A percentile compares a stretch with the other conserved stretches of the same genome.
phyloP scores from a whole-genome alignment of 2,888 invertebrate species.

The Harmothoe impar region DNA sequence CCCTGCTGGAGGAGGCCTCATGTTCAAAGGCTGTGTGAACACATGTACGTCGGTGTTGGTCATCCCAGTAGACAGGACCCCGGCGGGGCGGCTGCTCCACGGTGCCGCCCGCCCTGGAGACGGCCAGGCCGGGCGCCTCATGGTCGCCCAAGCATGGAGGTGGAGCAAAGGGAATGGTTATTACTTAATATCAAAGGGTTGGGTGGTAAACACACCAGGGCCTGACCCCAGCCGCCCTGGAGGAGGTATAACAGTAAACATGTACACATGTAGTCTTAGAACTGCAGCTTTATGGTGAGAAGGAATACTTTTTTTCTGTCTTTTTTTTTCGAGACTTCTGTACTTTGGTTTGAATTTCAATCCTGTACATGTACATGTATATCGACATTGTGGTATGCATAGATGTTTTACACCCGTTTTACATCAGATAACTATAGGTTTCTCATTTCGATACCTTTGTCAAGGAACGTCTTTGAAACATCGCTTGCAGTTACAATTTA shows the following conservation, averaged over 20 bases:
- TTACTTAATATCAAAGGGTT: slow-evolving; percentile 17
- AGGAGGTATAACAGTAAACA: background rate
- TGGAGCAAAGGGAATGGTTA: background rate
- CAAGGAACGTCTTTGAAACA: no score
- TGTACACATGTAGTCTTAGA: background rate
- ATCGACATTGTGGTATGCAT: no score
- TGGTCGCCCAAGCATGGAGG: background rate
- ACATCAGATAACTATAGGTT: no score
- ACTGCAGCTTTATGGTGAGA: no score
- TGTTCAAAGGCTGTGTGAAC: slow-evolving; percentile 1
- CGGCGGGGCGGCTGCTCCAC: background rate
- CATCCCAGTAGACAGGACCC: slow-evolving; percentile 6
- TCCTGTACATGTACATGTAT: no score
- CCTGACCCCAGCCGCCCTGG: background rate
- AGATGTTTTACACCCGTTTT: no score
- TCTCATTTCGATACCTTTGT: no score
- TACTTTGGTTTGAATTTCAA: no score
- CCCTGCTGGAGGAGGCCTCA: background rate
- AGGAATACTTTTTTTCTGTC: no score
- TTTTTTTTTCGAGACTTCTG: no score
- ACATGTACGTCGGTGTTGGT: slow-evolving; percentile 18
- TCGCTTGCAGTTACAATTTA: no score
- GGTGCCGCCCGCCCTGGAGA: background rate
- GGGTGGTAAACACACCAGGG: background rate
- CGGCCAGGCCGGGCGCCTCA: background rate